Percentiles rank a stretch among this genome's conserved stretches.
These are phyloP conservation scores for Eristalinus aeneus DNA, from an alignment of 2,888 invertebrate species.

Conservation along the genomic window DNA sequence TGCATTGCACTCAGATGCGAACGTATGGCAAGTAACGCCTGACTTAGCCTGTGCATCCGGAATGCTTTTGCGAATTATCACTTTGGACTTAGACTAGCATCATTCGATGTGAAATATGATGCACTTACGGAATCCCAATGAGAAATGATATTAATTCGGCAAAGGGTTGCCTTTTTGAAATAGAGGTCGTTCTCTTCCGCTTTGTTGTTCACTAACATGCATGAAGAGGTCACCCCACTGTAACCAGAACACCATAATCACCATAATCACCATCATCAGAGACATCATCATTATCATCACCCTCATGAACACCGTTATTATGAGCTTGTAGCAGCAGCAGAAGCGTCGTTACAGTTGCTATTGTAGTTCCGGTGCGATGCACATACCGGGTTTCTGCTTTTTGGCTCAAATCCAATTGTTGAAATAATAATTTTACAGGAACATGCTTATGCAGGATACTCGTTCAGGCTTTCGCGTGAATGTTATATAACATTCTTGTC, in stretches of 20 bases:
- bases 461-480: conserved; percentile 7
- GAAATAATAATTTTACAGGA: conserved; percentile 62
- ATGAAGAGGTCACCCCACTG: neutral
- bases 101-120: conserved; percentile 49
- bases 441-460: conserved; percentile 26
- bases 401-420: conserved; percentile 69
- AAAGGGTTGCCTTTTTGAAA: conserved; percentile 8
- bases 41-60: neutral
- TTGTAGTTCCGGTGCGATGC: conserved; percentile 58
- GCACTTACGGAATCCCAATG: conserved; percentile 24
- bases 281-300: conserved; percentile 19
- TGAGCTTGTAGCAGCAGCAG: neutral
- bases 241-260: conserved; percentile 34
- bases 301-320: neutral
- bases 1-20: too few relatives aligned
- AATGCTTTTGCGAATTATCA: neutral
- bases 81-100: conserved; percentile 3
- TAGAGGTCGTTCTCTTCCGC: neutral
- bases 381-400: conserved; percentile 51
- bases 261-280: conserved; percentile 26
- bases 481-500: conserved; percentile 50
- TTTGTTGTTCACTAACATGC: conserved; percentile 18
- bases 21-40: neutral
- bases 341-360: conserved; percentile 1
- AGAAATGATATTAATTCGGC: conserved; percentile 22